These are phyloP conservation scores for Neotoxoptera formosana DNA, from an alignment of 1,140 invertebrate species.

Conservation along the genomic window DNA sequence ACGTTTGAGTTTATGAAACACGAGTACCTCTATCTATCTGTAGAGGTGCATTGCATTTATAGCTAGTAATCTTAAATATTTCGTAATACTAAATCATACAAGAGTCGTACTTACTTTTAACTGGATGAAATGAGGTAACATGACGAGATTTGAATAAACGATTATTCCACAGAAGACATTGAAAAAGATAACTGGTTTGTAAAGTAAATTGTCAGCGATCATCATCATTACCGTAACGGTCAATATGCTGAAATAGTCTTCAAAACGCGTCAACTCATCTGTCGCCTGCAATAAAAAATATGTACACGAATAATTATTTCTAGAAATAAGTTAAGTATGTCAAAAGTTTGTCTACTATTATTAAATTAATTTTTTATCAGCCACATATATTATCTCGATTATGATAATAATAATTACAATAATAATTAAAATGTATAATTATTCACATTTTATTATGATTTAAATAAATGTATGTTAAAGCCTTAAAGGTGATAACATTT, in stretches of 20 bases:
- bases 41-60: no score
- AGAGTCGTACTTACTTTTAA: conserved; percentile 23
- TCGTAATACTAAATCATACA: not conserved
- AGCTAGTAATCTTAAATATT: not conserved
- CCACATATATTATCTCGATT: not conserved
- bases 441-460: not conserved
- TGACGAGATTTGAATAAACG: conserved; percentile 6
- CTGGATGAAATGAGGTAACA: not conserved
- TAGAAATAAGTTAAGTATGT: not conserved
- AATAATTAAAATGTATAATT: not conserved
- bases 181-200: conserved; percentile 46
- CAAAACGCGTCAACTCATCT: not conserved
- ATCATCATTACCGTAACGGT: not conserved
- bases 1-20: not conserved
- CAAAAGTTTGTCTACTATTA: not conserved
- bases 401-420: not conserved
- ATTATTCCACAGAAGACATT: conserved; percentile 38
- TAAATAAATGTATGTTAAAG: not conserved
- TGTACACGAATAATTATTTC: not conserved
- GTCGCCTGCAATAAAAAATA: not conserved
- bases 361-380: not conserved
- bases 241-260: conserved; percentile 3
- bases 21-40: not conserved
- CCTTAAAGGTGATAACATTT: not conserved
- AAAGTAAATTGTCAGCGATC: conserved; percentile 17